These are phyloP conservation scores for Parambassis ranga DNA, from an alignment of 2,797 vertebrate genomes.

Conservation along the genomic window DNA sequence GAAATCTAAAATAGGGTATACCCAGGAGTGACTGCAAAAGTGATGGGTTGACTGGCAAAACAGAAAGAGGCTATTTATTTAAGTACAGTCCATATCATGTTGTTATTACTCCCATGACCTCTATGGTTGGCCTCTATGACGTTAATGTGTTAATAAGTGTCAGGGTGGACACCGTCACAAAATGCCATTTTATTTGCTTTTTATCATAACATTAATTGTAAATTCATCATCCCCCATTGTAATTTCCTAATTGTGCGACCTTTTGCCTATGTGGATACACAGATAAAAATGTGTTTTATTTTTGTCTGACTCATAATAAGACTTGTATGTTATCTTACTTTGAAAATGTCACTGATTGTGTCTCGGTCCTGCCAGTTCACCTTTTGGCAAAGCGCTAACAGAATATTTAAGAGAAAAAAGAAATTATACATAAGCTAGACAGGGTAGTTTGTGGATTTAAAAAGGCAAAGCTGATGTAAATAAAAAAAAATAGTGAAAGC, in stretches of 20 bases:
- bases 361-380: conserved; percentile 47
- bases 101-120: conserved; percentile 35
- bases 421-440: conserved; percentile 22
- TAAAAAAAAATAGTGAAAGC: background rate
- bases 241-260: conserved; percentile 73
- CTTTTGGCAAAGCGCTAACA: conserved; percentile 48
- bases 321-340: conserved; percentile 75
- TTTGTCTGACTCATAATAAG: conserved; percentile 62
- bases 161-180: conserved; percentile 48
- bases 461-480: conserved; percentile 6
- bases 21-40: too few relatives aligned
- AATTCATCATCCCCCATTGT: conserved; percentile 75
- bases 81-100: conserved; percentile 10
- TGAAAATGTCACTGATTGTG: conserved; percentile 79
- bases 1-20: too few relatives aligned
- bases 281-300: conserved; percentile 70
- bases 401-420: conserved; percentile 23
- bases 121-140: conserved; percentile 21
- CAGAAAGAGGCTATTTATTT: background rate
- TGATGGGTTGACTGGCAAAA: too few relatives aligned
- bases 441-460: conserved; percentile 15
- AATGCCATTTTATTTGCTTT: conserved; percentile 77
- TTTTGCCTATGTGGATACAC: conserved; percentile 68
- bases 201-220: conserved; percentile 74
- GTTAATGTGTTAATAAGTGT: conserved; percentile 48